Base-by-base conservation (phyloP, 1,140 invertebrate species). In the Aleiodes sp. region DNA sequence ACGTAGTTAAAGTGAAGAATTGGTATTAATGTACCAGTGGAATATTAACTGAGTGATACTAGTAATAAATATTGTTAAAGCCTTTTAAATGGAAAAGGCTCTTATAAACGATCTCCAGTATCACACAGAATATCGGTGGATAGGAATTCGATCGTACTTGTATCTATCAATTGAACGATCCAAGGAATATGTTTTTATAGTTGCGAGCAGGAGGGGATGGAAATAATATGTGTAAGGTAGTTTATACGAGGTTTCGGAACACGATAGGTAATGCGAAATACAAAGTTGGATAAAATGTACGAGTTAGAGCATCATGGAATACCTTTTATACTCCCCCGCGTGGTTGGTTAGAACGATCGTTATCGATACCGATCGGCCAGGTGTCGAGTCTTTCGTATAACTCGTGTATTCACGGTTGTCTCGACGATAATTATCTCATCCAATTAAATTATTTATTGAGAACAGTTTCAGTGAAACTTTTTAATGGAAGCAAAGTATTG, bases 131-230 rank as follows among this genome's bases (percentile, higher is more conserved):
- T 35, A 66, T 24, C 46, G 14, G 24, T 26, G 28, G 12, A 57
- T 19, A 19, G 31, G 16, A 66, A 66, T 37, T 29, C 9, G n/a
- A n/a, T 8, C n/a, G 12, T 16, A 12, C 31, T 59, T 67, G 52
- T 67, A 67, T 67, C 65, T 67, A 67, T 67, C 65, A 67, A 67
- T 67, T 67, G 60, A 67, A 21, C 33, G 65, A 67, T 67, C 62
- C n/a, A 29, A 2, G 41, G 61, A 26, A 29, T 65, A 24, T 29
- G 33, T 29, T 41, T 41, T 28, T 33, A n/a, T 28, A 16, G 16
- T 28, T 29, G 24, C n/a, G 43, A 14, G 19, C 43, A 19, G 43
- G 43, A 19, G 43, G n/a, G 43, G 19, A n/a, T 8, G n/a, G 14
- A 8, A 29, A 59, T 14, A 59, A 29, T 59, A 14, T 28, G 26